Evolutionary conservation across 2,797 vertebrate genomes (phyloP).

Genomic region (Scleropages formosus): DNA sequence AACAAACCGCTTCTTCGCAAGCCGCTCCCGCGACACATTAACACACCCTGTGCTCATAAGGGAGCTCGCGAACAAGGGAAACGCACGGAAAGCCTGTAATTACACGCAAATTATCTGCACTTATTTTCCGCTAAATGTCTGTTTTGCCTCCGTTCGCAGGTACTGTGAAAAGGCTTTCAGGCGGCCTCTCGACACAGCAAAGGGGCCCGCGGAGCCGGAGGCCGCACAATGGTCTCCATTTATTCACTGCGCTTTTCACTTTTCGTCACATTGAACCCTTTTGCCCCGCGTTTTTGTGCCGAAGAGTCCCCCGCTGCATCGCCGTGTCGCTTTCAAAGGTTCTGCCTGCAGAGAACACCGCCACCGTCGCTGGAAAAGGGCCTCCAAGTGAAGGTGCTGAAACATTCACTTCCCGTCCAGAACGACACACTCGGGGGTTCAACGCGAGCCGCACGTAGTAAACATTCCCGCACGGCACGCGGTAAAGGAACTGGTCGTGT

Average conservation of each 20-base stretch:
- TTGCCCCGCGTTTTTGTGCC: constrained; percentile 11
- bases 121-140: constrained; percentile 19
- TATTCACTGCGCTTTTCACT: constrained; percentile 2
- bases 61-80: constrained; percentile 15
- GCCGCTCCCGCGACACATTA: constrained; percentile 34
- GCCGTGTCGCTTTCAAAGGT: too few species aligned
- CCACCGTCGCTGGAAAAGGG: too few species aligned
- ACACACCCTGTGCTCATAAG: constrained; percentile 35
- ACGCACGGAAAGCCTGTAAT: constrained; percentile 29
- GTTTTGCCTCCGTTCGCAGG: constrained; percentile 9
- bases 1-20: constrained; percentile 43
- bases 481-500: too few species aligned
- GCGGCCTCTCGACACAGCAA: constrained; percentile 13
- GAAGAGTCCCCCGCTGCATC: too few species aligned
- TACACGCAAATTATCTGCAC: constrained; percentile 31
- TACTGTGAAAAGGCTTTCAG: constrained; percentile 15
- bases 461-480: too few species aligned
- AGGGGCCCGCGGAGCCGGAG: neutral
- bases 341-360: too few species aligned
- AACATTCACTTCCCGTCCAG: too few species aligned
- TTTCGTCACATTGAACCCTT: constrained; percentile 13
- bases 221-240: neutral
- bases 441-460: too few species aligned
- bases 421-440: too few species aligned
- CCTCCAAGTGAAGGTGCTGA: too few species aligned